Conservation (phyloP, 2,113 vertebrate genomes). For the Sceloporus undulatus region DNA sequence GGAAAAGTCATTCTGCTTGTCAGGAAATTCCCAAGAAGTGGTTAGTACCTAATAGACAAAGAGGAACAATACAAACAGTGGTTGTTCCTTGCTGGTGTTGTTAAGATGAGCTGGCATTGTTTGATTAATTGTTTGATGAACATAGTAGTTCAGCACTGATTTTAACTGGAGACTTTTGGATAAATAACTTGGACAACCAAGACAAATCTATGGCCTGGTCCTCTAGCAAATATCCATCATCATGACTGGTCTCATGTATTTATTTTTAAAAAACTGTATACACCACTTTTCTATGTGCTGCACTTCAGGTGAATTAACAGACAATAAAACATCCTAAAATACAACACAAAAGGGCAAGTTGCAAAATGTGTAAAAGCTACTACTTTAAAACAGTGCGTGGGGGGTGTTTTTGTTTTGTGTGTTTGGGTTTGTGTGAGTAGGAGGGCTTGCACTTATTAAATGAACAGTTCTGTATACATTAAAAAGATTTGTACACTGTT, state of each 20-base stretch:
- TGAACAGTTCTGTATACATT: too few species aligned
- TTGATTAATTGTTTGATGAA: not conserved
- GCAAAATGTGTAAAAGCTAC: not conserved
- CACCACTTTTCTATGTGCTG: not conserved
- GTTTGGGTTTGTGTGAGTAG: not conserved
- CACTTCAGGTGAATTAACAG: too few species aligned
- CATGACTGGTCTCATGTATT: too few species aligned
- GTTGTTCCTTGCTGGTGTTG: conserved; percentile 16
- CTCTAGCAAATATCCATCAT: not conserved
- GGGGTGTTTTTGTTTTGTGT: not conserved
- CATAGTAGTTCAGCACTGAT: conserved; percentile 18
- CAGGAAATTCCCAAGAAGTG: conserved; percentile 76
- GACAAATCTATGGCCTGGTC: not conserved
- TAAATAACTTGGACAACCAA: conserved; percentile 42
- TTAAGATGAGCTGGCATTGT: not conserved
- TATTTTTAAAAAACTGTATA: not conserved
- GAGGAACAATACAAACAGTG: conserved; percentile 65
- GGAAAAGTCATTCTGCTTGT: conserved; percentile 81
- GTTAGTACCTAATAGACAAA: conserved; percentile 73
- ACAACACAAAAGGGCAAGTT: not conserved
- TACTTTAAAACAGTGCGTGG: not conserved
- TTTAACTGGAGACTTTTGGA: conserved; percentile 35
- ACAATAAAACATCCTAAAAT: not conserved
- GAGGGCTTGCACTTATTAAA: too few species aligned
- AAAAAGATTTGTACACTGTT: not conserved